These are phyloP conservation scores for Elephantulus edwardii DNA, from an alignment of 2,113 vertebrate species.

Conservation along the genomic window DNA sequence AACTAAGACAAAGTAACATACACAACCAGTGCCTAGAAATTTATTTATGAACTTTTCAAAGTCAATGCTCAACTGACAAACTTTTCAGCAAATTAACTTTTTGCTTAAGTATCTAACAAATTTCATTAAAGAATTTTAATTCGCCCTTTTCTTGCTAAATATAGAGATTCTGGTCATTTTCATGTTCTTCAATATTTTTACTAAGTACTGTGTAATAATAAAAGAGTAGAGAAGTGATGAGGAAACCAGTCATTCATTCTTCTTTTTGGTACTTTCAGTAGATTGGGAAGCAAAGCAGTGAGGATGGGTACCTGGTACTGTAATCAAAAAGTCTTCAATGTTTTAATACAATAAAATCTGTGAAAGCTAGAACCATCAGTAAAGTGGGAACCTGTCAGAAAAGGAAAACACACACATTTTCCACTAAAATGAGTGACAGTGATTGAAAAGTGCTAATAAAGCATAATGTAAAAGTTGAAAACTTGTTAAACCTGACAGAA, in stretches of 20 bases:
- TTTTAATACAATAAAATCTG: neutral
- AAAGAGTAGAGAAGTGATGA: neutral
- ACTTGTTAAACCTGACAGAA: neutral
- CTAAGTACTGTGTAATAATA: neutral
- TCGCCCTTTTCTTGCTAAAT: neutral
- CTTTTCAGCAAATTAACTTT: neutral
- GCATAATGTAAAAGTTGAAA: neutral
- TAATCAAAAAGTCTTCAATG: neutral
- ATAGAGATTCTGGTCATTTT: neutral
- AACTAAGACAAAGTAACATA: neutral
- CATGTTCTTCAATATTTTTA: neutral
- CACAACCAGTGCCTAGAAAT: neutral
- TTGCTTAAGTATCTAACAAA: neutral
- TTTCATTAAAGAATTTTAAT: too few species aligned
- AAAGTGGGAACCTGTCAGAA: neutral
- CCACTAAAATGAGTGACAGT: neutral
- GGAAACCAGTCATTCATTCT: neutral
- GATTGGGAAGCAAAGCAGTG: neutral
- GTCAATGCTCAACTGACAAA: neutral
- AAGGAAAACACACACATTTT: neutral
- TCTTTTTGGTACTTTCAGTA: neutral
- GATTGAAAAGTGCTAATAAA: neutral
- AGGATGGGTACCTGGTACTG: neutral
- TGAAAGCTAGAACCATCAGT: neutral
- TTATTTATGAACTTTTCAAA: neutral